Conservation (phyloP, 2,888 invertebrate genomes). For the Frankliniella intonsa region DNA sequence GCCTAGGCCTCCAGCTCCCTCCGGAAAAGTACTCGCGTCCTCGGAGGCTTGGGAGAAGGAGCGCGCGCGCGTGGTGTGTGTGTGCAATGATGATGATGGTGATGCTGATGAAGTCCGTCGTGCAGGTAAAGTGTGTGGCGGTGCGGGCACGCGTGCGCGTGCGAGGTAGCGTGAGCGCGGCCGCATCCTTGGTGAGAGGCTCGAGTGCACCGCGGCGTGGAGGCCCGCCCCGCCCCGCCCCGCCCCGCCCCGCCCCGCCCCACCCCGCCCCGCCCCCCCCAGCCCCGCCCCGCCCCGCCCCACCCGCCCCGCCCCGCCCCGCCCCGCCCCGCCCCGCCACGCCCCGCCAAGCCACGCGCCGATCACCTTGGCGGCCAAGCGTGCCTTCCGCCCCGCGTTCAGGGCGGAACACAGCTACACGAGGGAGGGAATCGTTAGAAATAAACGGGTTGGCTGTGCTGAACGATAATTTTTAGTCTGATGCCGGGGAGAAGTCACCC, state of each 20-base stretch:
- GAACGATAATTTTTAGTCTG: too few relatives aligned
- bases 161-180: constrained; percentile 14
- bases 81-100: not conserved
- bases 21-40: not conserved
- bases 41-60: too few relatives aligned
- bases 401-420: too few relatives aligned
- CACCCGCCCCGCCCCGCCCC: too few relatives aligned
- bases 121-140: not conserved
- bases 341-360: not conserved
- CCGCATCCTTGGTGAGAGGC: not conserved
- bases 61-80: not conserved
- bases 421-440: too few relatives aligned
- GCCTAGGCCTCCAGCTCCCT: too few relatives aligned
- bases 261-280: not conserved
- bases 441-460: too few relatives aligned
- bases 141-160: constrained; percentile 20
- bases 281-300: constrained; percentile 30
- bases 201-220: constrained; percentile 34
- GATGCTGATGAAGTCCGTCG: too few relatives aligned
- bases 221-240: not conserved
- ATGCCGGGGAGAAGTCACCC: too few relatives aligned
- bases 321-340: not conserved
- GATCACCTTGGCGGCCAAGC: constrained; percentile 34
- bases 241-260: constrained; percentile 27
- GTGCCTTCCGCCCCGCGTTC: constrained; percentile 17